Conservation (phyloP, 2,797 vertebrate genomes). For the Pseudochirops cupreus region DNA sequence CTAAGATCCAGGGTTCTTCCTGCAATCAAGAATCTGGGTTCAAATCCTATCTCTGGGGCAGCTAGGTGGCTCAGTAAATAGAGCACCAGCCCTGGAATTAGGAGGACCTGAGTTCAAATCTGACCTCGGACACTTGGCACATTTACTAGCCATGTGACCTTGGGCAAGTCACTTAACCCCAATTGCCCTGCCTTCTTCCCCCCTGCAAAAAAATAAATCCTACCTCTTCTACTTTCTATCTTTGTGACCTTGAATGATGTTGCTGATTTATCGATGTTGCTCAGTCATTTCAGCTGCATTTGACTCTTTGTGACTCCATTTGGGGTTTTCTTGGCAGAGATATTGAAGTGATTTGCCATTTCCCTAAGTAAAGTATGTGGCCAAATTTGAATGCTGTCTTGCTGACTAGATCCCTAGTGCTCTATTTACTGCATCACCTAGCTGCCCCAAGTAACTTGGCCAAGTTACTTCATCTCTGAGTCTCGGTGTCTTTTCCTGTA, state of each 20-base stretch:
- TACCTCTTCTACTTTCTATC: not conserved
- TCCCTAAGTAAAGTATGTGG: not conserved
- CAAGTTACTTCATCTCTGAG: not conserved
- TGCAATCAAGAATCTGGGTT: not conserved
- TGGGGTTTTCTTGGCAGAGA: not conserved
- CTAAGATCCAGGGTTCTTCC: not conserved
- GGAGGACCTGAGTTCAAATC: too few species aligned
- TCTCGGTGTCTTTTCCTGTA: not conserved
- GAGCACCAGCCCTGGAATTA: too few species aligned
- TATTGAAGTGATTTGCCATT: not conserved
- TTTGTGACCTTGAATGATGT: not conserved
- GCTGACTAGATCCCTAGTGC: not conserved
- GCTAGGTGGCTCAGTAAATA: too few species aligned
- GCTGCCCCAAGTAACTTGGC: not conserved
- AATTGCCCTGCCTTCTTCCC: too few species aligned
- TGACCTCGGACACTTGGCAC: too few species aligned
- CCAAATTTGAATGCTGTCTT: not conserved
- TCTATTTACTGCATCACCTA: not conserved
- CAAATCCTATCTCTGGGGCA: not conserved
- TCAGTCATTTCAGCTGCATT: not conserved
- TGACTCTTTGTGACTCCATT: not conserved
- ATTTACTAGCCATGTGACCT: too few species aligned
- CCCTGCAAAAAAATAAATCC: too few species aligned
- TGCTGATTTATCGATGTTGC: not conserved
- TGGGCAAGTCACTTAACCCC: too few species aligned